Percentiles rank a stretch among this genome's conserved stretches.
phyloP scores from a whole-genome alignment of 2,888 invertebrate species.

The Drosophila eohydei region DNA sequence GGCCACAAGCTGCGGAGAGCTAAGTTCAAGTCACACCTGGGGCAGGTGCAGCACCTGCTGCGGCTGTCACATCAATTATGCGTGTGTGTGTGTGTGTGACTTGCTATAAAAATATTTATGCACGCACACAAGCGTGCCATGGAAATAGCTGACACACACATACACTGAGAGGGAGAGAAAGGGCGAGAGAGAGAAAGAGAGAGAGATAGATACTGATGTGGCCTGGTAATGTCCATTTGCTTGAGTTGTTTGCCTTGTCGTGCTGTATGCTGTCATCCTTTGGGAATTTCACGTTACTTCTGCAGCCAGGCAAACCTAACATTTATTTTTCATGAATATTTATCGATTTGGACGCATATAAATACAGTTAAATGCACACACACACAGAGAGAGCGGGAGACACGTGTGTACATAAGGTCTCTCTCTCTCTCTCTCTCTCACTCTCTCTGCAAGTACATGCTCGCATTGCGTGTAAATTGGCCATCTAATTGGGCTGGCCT shows the following conservation, averaged over 20 bases:
- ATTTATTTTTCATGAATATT: slow-evolving; percentile 75
- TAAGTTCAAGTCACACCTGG: slow-evolving; percentile 48
- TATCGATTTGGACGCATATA: slow-evolving; percentile 70
- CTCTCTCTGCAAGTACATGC: slow-evolving; percentile 3
- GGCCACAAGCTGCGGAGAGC: slow-evolving; percentile 33
- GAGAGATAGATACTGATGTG: slow-evolving; percentile 13
- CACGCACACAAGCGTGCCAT: slow-evolving; percentile 33
- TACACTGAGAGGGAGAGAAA: not conserved
- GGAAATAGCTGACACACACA: slow-evolving; percentile 31
- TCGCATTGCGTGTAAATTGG: slow-evolving; percentile 50
- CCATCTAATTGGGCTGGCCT: slow-evolving; percentile 45
- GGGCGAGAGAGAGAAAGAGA: not conserved
- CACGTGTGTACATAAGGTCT: not conserved
- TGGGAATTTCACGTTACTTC: slow-evolving; percentile 53
- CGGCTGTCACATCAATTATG: slow-evolving; percentile 31
- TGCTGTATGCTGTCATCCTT: slow-evolving; percentile 54
- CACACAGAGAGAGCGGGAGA: not conserved
- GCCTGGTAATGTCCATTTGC: slow-evolving; percentile 56
- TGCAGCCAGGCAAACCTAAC: slow-evolving; percentile 42
- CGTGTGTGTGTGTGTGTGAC: slow-evolving; percentile 15
- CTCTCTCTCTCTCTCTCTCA: not conserved
- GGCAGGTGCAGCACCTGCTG: slow-evolving; percentile 42
- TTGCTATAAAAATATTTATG: slow-evolving; percentile 64
- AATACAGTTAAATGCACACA: slow-evolving; percentile 23
- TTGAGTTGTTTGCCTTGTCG: slow-evolving; percentile 47